Evolutionary conservation across 2,113 vertebrate genomes (phyloP), one percentile per base, ranked within the genome.

Genomic region (Thunnus maccoyii): DNA sequence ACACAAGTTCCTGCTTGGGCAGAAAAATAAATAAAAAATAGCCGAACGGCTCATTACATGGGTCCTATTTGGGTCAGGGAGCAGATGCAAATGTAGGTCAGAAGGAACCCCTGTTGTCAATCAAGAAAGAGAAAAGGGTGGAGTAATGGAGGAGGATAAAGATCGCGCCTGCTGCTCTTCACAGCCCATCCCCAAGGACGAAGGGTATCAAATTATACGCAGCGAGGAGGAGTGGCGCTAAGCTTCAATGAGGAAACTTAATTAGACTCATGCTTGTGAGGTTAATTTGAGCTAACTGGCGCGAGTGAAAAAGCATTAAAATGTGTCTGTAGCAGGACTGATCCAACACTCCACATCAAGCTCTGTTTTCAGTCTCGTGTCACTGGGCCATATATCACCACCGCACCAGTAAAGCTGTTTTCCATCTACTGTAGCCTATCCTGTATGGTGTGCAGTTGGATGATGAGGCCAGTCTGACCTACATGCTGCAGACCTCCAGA

Each of bases 1-100:
- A 82, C 80, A 85, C 88, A 86, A 90, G 84, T 89, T 87, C 51
- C 60, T 9, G 44, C 74, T 80, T 25, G 55, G 30, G 76, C 9
- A 41, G 1, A 8, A 41, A 41, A 2, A 85, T 63, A 56, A 2
- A 25, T 67, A 70, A 81, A 51, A 78, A 84, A 68, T 30, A 76
- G 66, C 76, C 64, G 48, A 75, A 86, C 18, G 64, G 80, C 80
- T 94, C 91, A 94, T 92, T 93, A 94, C 68, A 51, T 74, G 57
- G 76, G 81, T 88, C 65, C 72, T 93, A 90, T 94, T 80, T 93
- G 93, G 95, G 93, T 95, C 94, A 94, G 62, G 57, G 88, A 94
- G 91, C 94, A 93, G 82, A 94, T 93, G 92, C 90, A 93, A 92
- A 95, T 95, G 86, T 95, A 92, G 94, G 94, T 95, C 94, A 94